Conservation (phyloP, 2,797 vertebrate genomes). For the Poecile montanus region DNA sequence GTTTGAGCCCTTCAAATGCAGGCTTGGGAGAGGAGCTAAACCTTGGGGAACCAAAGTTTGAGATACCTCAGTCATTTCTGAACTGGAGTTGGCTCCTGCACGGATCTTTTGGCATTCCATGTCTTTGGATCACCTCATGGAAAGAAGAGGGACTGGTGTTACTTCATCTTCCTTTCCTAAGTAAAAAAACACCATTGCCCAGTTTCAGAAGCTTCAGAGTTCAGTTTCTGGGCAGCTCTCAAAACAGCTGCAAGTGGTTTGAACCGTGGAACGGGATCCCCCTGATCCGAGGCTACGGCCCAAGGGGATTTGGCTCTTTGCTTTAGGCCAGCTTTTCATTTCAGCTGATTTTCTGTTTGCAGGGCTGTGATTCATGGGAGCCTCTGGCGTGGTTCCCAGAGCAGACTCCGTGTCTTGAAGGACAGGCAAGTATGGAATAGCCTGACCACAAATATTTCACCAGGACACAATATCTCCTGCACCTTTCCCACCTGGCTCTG, state of each 20-base stretch:
- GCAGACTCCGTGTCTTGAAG: not conserved
- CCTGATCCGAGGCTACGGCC: rapidly evolving
- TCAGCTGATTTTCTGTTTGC: not conserved
- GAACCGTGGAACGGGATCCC: not conserved
- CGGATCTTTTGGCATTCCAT: not conserved
- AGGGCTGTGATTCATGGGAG: not conserved
- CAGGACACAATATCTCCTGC: not conserved
- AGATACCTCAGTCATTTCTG: not conserved
- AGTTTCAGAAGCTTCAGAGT: not conserved
- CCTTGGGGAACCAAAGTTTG: not conserved
- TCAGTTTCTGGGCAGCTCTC: not conserved
- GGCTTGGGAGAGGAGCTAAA: not conserved
- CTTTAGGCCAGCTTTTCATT: not conserved
- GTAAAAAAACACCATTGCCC: not conserved
- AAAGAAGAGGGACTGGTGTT: not conserved
- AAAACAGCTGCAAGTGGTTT: not conserved
- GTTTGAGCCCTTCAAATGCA: not conserved
- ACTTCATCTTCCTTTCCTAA: not conserved
- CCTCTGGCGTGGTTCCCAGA: not conserved
- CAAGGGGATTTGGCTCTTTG: not conserved
- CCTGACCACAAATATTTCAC: not conserved
- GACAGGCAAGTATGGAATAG: not conserved
- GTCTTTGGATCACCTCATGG: not conserved
- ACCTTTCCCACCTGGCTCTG: not conserved
- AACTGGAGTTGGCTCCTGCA: not conserved